phyloP scores from a whole-genome alignment of 2,113 vertebrate genomes.

The Oryctolagus cuniculus region mOryCun1.1 NC_091442.1:22672501-22673000 shows the following conservation, averaged over 20 bases:
- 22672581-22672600: background rate
- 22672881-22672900: background rate
- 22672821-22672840: background rate
- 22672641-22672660: slow-evolving; percentile 38
- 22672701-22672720: background rate
- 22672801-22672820: background rate
- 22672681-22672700: background rate
- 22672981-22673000: background rate
- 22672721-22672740: background rate
- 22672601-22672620: background rate
- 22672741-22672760: background rate
- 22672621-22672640: background rate
- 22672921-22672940: background rate
- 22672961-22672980: background rate
- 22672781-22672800: background rate
- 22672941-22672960: background rate
- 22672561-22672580: background rate
- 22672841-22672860: background rate
- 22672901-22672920: background rate
- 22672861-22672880: background rate
- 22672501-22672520: slow-evolving; percentile 1
- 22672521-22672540: slow-evolving; percentile 13
- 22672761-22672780: background rate
- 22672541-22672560: background rate
- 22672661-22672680: background rate